Conservation (phyloP, 2,113 vertebrate species). For the Menura novaehollandiae region DNA sequence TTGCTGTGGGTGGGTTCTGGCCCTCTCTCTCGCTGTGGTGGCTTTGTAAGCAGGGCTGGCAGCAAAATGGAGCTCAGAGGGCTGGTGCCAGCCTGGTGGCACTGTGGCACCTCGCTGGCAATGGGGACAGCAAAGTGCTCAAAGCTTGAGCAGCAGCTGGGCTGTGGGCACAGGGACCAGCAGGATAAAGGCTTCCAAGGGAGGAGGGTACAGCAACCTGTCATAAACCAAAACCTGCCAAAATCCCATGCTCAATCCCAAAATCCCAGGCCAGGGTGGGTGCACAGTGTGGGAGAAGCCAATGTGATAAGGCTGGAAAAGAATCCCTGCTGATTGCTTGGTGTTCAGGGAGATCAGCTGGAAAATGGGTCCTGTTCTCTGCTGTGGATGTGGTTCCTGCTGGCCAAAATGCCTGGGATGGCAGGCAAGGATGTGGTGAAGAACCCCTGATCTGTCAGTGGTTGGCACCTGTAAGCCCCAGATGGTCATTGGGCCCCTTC, state of each 20-base stretch:
- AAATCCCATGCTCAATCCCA: neutral
- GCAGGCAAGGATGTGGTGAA: neutral
- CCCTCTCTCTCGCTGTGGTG: neutral
- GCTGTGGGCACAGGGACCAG: neutral
- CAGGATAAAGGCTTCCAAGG: neutral
- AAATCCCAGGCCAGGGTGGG: neutral
- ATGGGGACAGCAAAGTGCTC: neutral
- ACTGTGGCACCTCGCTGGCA: neutral
- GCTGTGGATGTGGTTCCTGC: neutral
- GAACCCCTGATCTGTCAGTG: neutral
- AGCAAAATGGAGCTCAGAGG: neutral
- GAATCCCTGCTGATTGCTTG: neutral
- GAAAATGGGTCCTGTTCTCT: neutral
- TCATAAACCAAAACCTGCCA: too few species aligned
- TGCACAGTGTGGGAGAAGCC: neutral
- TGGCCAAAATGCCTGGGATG: neutral
- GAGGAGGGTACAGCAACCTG: neutral
- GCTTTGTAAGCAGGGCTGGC: neutral
- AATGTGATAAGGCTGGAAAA: neutral
- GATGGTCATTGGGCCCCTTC: neutral
- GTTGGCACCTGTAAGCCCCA: neutral
- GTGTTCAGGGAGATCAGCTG: neutral
- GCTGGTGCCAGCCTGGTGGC: neutral
- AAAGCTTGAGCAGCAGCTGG: neutral
- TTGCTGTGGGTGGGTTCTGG: neutral